phyloP scores from a whole-genome alignment of 2,797 vertebrate genomes.

The Diplodus sargus region DNA sequence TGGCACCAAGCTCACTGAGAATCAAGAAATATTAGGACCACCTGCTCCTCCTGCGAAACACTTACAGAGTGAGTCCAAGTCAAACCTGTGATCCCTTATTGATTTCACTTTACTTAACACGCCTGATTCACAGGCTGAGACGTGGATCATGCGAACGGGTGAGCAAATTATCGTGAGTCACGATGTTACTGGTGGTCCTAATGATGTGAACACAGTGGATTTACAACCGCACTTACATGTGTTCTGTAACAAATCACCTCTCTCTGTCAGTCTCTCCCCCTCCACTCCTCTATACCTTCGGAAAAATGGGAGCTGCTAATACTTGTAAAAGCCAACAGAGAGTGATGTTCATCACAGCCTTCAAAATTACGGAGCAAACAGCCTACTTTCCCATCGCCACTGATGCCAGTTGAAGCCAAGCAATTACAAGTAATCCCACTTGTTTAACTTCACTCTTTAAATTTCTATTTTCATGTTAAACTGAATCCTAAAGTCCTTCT shows the following conservation, averaged over 20 bases:
- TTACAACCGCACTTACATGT: constrained; percentile 38
- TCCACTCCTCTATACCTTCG: neutral
- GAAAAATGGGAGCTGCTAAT: constrained; percentile 33
- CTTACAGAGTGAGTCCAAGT: constrained; percentile 30
- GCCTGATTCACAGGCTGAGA: constrained; percentile 30
- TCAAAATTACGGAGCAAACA: constrained; percentile 10
- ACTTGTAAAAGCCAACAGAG: neutral
- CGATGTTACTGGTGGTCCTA: constrained; percentile 48
- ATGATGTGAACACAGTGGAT: constrained; percentile 50
- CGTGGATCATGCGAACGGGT: constrained; percentile 15
- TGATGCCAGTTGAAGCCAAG: constrained; percentile 13
- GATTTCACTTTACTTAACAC: constrained; percentile 46
- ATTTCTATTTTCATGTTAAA: neutral
- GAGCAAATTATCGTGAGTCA: constrained; percentile 28
- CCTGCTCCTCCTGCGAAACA: constrained; percentile 55
- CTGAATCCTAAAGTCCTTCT: neutral
- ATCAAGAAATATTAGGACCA: constrained; percentile 69
- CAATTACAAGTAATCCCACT: constrained; percentile 20
- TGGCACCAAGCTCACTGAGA: constrained; percentile 28
- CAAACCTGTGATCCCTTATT: constrained; percentile 40
- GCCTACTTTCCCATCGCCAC: neutral
- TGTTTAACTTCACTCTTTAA: neutral
- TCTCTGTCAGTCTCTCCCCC: constrained; percentile 18
- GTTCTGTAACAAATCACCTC: constrained; percentile 48
- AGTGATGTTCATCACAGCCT: constrained; percentile 36